Percentiles rank a stretch among this genome's conserved stretches.
These are phyloP conservation scores for Triplophysa siluroides DNA, from an alignment of 2,113 vertebrate species.

Conservation along the genomic window DNA sequence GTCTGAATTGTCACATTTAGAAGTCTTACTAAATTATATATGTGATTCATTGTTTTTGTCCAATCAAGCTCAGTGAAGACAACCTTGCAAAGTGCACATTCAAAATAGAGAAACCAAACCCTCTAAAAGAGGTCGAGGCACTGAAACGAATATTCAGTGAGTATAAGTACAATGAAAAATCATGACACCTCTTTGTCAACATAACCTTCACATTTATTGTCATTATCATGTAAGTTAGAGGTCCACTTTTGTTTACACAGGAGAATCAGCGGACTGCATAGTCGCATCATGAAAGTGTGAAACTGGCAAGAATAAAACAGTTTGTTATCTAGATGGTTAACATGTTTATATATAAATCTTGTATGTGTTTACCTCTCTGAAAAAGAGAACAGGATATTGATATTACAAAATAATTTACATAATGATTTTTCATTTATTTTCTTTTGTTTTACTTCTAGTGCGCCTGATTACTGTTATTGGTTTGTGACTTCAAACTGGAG, in stretches of 20 bases:
- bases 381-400: background rate
- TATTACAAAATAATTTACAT: background rate
- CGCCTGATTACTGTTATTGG: background rate
- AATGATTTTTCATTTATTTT: background rate
- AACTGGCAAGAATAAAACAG: background rate
- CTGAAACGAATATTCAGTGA: conserved; percentile 27
- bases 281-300: background rate
- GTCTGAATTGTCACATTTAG: background rate
- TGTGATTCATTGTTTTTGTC: background rate
- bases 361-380: too few species aligned
- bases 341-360: too few species aligned
- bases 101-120: conserved; percentile 32
- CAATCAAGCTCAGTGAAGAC: conserved; percentile 8
- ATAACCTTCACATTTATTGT: background rate
- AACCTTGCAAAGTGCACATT: conserved; percentile 23
- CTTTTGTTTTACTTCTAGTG: background rate
- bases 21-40: background rate
- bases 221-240: background rate
- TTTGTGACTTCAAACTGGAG: background rate
- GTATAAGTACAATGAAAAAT: background rate
- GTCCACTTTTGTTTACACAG: background rate
- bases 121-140: conserved; percentile 19
- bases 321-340: background rate
- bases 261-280: conserved; percentile 2
- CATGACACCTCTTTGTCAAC: background rate